Percentiles rank a stretch among this genome's conserved stretches.
Conservation (phyloP, 2,113 vertebrate species). For the Chroicocephalus ridibundus region DNA sequence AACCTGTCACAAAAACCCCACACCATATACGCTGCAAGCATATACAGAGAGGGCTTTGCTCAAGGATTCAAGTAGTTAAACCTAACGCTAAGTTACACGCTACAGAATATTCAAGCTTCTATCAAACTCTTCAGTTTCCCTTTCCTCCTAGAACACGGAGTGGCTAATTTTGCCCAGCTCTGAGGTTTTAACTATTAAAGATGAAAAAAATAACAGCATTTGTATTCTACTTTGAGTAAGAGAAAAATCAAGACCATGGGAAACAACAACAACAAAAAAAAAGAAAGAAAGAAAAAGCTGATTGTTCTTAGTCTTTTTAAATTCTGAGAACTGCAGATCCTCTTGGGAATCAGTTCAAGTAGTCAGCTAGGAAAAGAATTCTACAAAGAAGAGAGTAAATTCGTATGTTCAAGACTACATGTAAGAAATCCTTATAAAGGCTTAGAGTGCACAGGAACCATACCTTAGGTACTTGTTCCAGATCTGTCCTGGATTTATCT, state of each 20-base stretch:
- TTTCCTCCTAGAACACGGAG: background rate
- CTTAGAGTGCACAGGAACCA: background rate
- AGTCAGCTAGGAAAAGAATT: background rate
- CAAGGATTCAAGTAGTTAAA: background rate
- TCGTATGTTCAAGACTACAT: background rate
- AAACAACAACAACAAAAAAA: background rate
- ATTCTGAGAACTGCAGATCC: background rate
- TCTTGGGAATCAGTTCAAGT: background rate
- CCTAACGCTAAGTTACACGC: background rate
- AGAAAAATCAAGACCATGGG: background rate
- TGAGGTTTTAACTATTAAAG: background rate
- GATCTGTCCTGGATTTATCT: slow-evolving; percentile 95
- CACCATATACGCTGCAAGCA: background rate
- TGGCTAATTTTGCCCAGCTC: background rate
- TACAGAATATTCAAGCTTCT: background rate
- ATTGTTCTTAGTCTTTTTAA: background rate
- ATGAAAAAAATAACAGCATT: background rate
- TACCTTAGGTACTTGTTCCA: slow-evolving; percentile 99
- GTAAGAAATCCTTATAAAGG: background rate
- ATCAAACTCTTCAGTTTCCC: background rate
- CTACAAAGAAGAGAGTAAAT: background rate
- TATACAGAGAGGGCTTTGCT: background rate
- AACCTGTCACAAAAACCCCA: background rate
- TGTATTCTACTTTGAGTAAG: background rate
- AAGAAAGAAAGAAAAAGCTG: background rate